Conservation (phyloP, 2,888 invertebrate species). For the Notodonta dromedarius region DNA sequence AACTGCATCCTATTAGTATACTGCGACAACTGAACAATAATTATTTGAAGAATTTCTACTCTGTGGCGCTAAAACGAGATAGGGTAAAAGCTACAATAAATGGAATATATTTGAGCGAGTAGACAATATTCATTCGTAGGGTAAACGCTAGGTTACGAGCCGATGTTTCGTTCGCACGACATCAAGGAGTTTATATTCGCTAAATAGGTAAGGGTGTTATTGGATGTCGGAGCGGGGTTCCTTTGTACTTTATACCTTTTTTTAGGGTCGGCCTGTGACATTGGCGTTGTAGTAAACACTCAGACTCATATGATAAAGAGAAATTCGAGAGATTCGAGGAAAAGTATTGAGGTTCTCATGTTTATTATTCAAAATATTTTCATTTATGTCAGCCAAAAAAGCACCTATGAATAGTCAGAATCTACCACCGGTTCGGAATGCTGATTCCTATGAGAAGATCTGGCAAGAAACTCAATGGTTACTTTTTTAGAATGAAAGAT, state of each 20-base stretch:
- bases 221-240: conserved; percentile 14
- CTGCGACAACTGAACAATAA: neutral
- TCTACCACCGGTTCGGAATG: too few species aligned
- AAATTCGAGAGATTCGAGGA: neutral
- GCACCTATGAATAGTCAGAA: too few species aligned
- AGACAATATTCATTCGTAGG: conserved; percentile 18
- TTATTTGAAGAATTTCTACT: neutral
- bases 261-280: neutral
- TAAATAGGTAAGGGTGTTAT: conserved; percentile 29
- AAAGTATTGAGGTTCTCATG: neutral
- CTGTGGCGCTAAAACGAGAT: conserved; percentile 9
- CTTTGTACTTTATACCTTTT: conserved; percentile 12
- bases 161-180: conserved; percentile 15
- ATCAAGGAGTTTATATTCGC: conserved; percentile 24
- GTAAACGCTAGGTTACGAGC: conserved; percentile 11
- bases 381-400: too few species aligned
- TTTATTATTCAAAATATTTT: too few species aligned
- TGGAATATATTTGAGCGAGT: conserved; percentile 11
- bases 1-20: fast-evolving
- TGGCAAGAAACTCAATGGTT: too few species aligned
- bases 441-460: too few species aligned
- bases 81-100: conserved; percentile 12
- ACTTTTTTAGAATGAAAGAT: too few species aligned
- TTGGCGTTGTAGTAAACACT: conserved; percentile 5
- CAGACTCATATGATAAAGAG: conserved; percentile 14